Evolutionary conservation across 2,113 vertebrate species (phyloP), one percentile per base, ranked within the genome.

Genomic region (Brienomyrus longianalis): DNA sequence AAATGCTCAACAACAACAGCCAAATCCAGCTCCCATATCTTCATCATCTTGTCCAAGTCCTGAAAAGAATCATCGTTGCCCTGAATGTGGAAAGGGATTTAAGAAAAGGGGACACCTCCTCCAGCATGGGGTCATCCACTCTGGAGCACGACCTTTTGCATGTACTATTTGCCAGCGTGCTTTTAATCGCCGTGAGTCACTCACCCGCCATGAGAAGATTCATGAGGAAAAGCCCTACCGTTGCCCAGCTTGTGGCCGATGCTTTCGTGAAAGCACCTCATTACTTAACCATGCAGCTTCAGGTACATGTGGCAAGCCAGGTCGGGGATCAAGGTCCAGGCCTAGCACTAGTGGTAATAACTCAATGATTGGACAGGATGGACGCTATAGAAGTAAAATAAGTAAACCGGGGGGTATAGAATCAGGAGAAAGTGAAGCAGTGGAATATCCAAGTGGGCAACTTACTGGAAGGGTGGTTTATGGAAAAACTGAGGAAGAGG

Each of bases 41-140:
- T 90, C 93, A n/a, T 92, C 93, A 17, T 91, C 95, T 90, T 96
- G 96, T 91, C 93, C 94, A 90, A 96, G 96, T 90, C 96, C 96
- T 92, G 95, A 96, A 91, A 96, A 96, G 94, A 92, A 94, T 91
- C 96, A 96, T 93, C 91, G 94, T 92, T 98, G 98, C 92, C 95
- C 97, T 0, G 95, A 98, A 5, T 99, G 98, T 94, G 98, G 97
- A 94, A 99, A 99, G 92, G 96, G 95, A 50, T 98, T 98, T 94
- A 98, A 98, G 94, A 98, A 98, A 93, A 97, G 97, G 35, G 97
- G 97, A 45, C 97, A 98, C 92, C 97, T 99, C n/a, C 97, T 98
- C 91, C 97, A 98, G 93, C 98, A 99, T 92, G 97, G 97, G 89
- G 98, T 98, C 92, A 96, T 98, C 94, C 98, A 99, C 94, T 98